Base-by-base conservation (phyloP, 1,140 invertebrate species). In the Atta colombica region DNA sequence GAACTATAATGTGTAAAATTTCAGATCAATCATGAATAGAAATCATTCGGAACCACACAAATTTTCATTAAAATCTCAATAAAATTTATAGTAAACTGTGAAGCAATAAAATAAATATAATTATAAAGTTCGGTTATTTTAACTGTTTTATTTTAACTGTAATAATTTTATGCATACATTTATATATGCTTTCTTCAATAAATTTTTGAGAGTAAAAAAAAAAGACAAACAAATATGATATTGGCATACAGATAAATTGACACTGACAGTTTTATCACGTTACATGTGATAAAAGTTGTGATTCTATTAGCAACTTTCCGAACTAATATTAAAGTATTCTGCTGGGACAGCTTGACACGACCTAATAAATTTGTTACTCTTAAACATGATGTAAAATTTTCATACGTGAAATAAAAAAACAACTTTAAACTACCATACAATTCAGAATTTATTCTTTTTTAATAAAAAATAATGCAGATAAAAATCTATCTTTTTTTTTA, bases 251-350 rank as follows among this genome's bases (percentile, higher is more conserved):
- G 74, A 66, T 58, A 87, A 85, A 75, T 69, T 63, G 53, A n/a
- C 31, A 49, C 5, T 49, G 35, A 60, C 80, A 74, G 60, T 74
- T 74, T 87, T 51, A 84, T 28, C 39, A 81, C 31, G 51, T 87
- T 85, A 65, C 25, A 58, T 25, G 31, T 39, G 55, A 68, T 53
- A 63, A 87, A 69, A 86, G 72, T 88, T 90, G 82, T 90, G 81
- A 89, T 91, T 92, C 86, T 45, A 88, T 88, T 85, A 88, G 80
- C 89, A 89, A 88, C 89, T 92, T 89, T 88, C 49, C 53, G 6
- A 87, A 87, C 89, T 90, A 89, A 92, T 84, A 85, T 90, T 25
- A 49, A 82, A 92, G 88, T 90, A 86, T 90, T 87, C 75, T 74
- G 61, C 75, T 12, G 87, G 80, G 88, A 90, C 90, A 90, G 80